phyloP scores from a whole-genome alignment of 2,113 vertebrate species.

The Aviceda subcristata region DNA sequence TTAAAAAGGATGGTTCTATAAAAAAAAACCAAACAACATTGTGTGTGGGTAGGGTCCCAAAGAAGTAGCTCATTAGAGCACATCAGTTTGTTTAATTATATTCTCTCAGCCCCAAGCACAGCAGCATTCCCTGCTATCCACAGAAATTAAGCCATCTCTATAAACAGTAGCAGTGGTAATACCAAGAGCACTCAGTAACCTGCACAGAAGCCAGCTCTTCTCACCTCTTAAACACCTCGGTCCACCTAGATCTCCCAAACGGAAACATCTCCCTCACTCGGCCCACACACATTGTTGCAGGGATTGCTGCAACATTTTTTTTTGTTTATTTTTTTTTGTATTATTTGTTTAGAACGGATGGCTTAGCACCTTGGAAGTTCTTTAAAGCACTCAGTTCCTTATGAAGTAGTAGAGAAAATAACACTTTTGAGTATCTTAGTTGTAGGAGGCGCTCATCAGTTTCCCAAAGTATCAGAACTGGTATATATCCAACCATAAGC shows the following conservation, averaged over 20 bases:
- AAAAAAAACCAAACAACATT: background rate
- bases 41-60: too few species aligned
- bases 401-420: background rate
- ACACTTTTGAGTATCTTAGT: background rate
- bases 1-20: background rate
- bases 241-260: background rate
- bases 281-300: background rate
- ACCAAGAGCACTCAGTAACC: background rate
- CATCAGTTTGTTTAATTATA: background rate
- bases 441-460: background rate
- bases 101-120: background rate
- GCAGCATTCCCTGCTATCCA: background rate
- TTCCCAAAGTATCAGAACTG: background rate
- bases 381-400: background rate
- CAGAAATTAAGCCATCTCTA: background rate
- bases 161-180: background rate
- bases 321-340: too few species aligned
- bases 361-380: background rate
- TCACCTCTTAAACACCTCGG: background rate
- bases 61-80: background rate
- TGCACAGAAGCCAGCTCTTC: background rate
- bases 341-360: background rate
- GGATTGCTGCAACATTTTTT: too few species aligned
- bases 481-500: background rate
- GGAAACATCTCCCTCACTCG: background rate